Evolutionary conservation across 1,140 invertebrate species (phyloP).

Genomic region (Trichomalopsis sarcophagae): DNA sequence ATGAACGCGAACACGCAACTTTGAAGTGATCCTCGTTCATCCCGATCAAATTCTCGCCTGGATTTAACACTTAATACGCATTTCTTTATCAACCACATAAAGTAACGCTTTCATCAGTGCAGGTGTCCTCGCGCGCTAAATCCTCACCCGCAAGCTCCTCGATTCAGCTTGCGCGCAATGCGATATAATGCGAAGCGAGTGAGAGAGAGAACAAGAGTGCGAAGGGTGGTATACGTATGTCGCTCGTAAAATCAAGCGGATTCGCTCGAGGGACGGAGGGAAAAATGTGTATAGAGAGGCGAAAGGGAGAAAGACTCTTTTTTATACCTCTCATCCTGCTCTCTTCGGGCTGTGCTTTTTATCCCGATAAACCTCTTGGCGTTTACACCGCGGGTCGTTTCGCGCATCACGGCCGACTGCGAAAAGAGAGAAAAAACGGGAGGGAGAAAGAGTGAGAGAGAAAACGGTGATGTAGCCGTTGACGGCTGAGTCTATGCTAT

Average conservation of each 20-base stretch:
- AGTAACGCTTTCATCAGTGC: too few species aligned
- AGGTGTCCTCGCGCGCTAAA: background rate
- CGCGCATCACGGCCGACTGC: constrained; percentile 34
- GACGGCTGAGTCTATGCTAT: background rate
- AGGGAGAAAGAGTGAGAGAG: background rate
- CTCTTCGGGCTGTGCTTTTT: constrained; percentile 50
- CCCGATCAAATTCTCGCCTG: too few species aligned
- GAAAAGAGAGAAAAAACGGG: constrained; percentile 4
- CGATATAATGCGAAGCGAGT: background rate
- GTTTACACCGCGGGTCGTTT: constrained; percentile 48
- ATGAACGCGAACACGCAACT: too few species aligned
- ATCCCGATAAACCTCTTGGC: constrained; percentile 56
- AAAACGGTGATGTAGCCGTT: constrained; percentile 50
- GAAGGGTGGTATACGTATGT: constrained; percentile 54
- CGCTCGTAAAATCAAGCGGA: constrained; percentile 64
- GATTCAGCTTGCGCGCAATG: background rate
- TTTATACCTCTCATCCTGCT: background rate
- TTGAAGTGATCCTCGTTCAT: too few species aligned
- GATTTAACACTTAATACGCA: too few species aligned
- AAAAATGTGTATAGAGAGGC: constrained; percentile 17
- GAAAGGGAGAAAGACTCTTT: constrained; percentile 28
- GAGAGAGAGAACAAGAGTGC: background rate
- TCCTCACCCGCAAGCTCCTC: background rate
- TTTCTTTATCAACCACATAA: too few species aligned
- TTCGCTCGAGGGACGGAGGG: constrained; percentile 56